Percentiles rank a stretch among this genome's conserved stretches.
Conservation (phyloP, 1,140 invertebrate species). For the Hycleus phaleratus region DNA sequence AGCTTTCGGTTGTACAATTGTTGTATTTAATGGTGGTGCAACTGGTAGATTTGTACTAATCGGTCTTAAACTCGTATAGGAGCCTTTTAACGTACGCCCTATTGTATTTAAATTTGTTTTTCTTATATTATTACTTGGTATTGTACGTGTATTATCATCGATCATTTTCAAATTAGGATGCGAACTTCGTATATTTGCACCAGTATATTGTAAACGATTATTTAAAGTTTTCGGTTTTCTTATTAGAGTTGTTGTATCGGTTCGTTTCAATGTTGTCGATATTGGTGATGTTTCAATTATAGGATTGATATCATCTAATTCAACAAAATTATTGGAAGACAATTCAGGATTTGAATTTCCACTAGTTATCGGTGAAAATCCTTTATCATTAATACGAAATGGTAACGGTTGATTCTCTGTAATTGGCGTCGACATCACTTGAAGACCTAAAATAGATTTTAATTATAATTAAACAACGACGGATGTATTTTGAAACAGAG, state of each 20-base stretch:
- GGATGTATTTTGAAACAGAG: no score
- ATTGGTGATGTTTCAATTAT: no score
- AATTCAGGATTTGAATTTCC: constrained; percentile 14
- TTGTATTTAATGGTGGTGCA: constrained; percentile 6
- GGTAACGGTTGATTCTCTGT: constrained; percentile 8
- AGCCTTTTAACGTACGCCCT: constrained; percentile 16
- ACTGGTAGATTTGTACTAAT: constrained; percentile 22
- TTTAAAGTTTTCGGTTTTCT: no score
- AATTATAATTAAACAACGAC: no score
- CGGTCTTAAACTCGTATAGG: constrained; percentile 26
- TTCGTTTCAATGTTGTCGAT: no score
- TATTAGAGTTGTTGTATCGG: no score
- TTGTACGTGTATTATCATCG: no score
- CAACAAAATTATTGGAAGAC: constrained; percentile 3
- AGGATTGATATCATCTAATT: no score
- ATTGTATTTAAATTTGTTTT: constrained; percentile 21
- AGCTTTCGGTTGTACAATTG: neutral
- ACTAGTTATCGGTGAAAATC: constrained; percentile 33
- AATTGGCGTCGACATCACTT: constrained; percentile 39
- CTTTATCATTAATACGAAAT: neutral
- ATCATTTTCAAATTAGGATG: constrained; percentile 3
- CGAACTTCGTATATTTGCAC: neutral
- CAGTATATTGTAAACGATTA: no score
- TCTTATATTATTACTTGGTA: no score
- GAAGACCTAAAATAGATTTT: constrained; percentile 23